A percentile compares a stretch with the other conserved stretches of the same genome.
Evolutionary conservation across 2,888 invertebrate genomes (phyloP).

Genomic region (Yponomeuta malinellus): DNA sequence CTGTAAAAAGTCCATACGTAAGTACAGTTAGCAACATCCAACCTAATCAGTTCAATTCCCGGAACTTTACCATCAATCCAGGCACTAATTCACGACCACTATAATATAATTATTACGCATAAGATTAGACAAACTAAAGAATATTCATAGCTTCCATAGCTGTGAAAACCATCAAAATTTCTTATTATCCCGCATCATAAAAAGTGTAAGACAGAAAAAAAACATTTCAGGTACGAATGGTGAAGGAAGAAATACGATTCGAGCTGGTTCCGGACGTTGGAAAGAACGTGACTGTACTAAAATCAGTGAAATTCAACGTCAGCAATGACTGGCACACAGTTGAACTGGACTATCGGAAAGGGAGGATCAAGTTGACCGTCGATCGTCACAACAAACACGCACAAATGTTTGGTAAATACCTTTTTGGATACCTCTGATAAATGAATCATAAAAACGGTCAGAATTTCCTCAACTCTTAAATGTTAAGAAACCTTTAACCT

Average conservation of each 20-base stretch:
- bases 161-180: too few relatives aligned
- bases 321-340: conserved; percentile 90
- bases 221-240: conserved; percentile 79
- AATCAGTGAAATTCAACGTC: conserved; percentile 87
- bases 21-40: not conserved
- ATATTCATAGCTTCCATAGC: too few relatives aligned
- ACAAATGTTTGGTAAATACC: conserved; percentile 74
- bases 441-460: too few relatives aligned
- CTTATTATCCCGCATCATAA: too few relatives aligned
- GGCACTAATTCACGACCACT: too few relatives aligned
- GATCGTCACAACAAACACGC: conserved; percentile 85
- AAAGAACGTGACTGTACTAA: conserved; percentile 85
- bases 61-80: too few relatives aligned
- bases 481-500: too few relatives aligned
- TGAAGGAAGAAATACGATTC: conserved; percentile 90
- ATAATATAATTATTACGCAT: too few relatives aligned
- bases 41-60: not conserved
- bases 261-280: conserved; percentile 84
- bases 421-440: too few relatives aligned
- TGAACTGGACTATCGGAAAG: conserved; percentile 84
- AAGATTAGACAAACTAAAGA: too few relatives aligned
- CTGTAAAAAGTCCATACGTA: not conserved
- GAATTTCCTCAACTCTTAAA: too few relatives aligned
- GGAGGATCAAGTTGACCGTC: conserved; percentile 83
- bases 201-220: not conserved